Conservation (phyloP, 2,113 vertebrate species). For the Dasyprocta punctata region DNA sequence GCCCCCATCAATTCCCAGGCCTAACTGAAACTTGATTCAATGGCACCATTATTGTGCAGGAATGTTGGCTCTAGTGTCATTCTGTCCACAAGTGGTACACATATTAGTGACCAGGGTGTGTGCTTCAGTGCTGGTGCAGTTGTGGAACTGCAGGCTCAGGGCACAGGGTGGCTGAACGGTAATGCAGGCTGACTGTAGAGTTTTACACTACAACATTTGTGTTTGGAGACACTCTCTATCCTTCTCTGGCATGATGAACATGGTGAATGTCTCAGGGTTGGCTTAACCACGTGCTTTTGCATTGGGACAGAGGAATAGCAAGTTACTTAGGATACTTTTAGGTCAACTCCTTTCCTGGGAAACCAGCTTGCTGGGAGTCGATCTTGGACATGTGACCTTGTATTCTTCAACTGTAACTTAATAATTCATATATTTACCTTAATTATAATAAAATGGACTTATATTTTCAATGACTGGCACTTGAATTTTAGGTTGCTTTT, state of each 20-base stretch:
- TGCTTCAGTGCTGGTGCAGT: fast-evolving
- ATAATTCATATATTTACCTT: not conserved
- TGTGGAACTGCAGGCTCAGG: too few relatives aligned
- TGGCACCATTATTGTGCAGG: not conserved
- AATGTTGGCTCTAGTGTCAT: not conserved
- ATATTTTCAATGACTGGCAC: not conserved
- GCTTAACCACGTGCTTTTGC: not conserved
- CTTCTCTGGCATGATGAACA: not conserved
- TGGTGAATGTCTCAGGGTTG: not conserved
- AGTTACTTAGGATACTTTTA: not conserved
- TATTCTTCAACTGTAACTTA: conserved; percentile 26
- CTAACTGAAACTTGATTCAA: not conserved
- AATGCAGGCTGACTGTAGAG: not conserved
- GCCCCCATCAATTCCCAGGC: not conserved
- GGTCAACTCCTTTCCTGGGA: not conserved
- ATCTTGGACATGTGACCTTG: not conserved
- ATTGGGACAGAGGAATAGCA: not conserved
- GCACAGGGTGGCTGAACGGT: not conserved
- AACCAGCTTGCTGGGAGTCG: not conserved
- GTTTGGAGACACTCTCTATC: not conserved
- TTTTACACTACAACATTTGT: not conserved
- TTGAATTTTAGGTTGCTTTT: not conserved
- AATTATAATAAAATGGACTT: not conserved
- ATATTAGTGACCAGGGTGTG: not conserved
- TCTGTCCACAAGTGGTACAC: not conserved